phyloP scores from a whole-genome alignment of 2,113 vertebrate genomes.

The Hystrix cristata region DNA sequence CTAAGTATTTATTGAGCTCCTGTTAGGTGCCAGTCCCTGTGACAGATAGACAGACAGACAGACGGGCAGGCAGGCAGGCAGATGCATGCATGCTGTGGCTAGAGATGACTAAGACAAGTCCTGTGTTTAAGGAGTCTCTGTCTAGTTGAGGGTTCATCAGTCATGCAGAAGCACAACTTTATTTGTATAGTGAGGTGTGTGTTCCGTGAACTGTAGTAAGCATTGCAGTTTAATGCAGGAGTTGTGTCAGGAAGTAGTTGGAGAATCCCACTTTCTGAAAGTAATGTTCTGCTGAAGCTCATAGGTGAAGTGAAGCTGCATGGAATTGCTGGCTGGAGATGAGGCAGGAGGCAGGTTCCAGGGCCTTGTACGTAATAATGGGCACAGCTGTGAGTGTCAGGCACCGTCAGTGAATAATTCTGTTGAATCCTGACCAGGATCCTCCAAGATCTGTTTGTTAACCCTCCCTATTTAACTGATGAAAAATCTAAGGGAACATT shows the following conservation, averaged over 20 bases:
- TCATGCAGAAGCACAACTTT: background rate
- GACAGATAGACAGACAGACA: background rate
- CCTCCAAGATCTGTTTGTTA: background rate
- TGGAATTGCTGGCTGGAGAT: background rate
- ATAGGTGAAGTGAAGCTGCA: background rate
- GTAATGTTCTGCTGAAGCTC: background rate
- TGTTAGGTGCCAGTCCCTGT: background rate
- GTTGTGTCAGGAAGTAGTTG: background rate
- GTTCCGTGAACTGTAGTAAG: background rate
- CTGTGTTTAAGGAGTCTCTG: background rate
- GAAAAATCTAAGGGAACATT: background rate
- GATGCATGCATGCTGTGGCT: background rate
- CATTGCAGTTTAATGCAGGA: background rate
- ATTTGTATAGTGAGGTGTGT: background rate
- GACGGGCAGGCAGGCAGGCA: too few species aligned
- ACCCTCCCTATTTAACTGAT: background rate
- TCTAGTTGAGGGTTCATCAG: background rate
- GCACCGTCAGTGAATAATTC: background rate
- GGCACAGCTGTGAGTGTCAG: background rate
- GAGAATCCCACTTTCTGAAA: background rate
- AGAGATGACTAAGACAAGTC: background rate
- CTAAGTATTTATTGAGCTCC: conserved; percentile 15
- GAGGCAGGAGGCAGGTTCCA: background rate
- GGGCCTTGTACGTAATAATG: background rate
- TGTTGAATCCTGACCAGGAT: background rate